Percentiles rank a stretch among this genome's conserved stretches.
Conservation (phyloP, 2,888 invertebrate species). For the Conchocele bisecta region DNA sequence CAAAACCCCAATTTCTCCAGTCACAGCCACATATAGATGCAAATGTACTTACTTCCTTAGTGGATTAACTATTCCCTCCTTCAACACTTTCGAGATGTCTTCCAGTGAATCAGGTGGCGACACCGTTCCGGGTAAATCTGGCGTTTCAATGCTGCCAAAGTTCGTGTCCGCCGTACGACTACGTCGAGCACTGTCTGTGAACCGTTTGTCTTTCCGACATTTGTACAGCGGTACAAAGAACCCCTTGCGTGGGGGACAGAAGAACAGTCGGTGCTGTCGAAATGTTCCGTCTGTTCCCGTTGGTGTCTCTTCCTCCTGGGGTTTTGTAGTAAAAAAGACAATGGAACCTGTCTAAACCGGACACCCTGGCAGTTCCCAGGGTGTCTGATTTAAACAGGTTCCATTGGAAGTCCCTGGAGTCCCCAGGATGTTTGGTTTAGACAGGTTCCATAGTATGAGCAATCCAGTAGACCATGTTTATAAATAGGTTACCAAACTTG, state of each 20-base stretch:
- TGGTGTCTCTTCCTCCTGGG: conserved; percentile 90
- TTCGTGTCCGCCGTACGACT: conserved; percentile 49
- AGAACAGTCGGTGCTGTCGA: conserved; percentile 89
- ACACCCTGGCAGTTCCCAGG: no score
- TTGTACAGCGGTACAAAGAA: conserved; percentile 91
- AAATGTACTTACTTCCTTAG: conserved; percentile 88
- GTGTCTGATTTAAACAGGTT: no score
- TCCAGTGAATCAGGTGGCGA: conserved; percentile 88
- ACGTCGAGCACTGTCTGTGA: conserved; percentile 85
- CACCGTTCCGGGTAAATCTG: conserved; percentile 90
- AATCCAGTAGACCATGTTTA: no score
- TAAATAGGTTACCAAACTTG: no score
- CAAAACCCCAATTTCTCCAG: no score
- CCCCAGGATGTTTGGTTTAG: no score
- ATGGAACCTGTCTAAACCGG: no score
- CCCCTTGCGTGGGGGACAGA: conserved; percentile 90
- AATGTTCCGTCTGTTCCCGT: conserved; percentile 91
- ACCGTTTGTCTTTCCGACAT: conserved; percentile 91
- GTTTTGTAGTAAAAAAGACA: no score
- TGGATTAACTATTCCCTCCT: conserved; percentile 98
- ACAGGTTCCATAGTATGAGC: no score
- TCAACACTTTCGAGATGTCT: conserved; percentile 84
- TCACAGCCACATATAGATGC: no score
- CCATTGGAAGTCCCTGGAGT: no score
- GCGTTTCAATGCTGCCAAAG: conserved; percentile 88